Conservation (phyloP, 2,113 vertebrate genomes). For the Neotragus pygmaeus region DNA sequence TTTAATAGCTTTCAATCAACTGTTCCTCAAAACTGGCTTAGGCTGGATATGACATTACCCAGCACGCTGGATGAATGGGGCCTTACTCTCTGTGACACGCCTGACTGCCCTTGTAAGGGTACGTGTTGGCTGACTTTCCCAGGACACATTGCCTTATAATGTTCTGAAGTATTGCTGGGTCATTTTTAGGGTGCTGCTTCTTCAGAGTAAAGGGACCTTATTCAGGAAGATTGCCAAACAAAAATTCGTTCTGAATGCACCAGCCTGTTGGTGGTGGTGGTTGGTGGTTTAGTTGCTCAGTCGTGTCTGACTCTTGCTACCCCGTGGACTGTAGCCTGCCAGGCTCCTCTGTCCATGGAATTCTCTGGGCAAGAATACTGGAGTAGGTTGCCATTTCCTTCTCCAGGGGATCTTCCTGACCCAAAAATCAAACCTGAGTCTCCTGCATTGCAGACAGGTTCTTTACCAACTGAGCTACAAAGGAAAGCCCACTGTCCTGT, state of each 20-base stretch:
- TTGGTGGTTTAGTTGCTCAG: neutral
- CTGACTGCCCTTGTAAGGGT: neutral
- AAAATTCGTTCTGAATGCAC: fast-evolving
- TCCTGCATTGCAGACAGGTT: neutral
- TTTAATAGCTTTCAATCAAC: neutral
- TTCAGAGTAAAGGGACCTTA: neutral
- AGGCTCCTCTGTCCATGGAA: neutral
- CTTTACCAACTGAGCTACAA: neutral
- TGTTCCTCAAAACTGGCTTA: neutral
- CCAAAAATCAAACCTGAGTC: neutral
- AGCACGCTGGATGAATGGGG: neutral
- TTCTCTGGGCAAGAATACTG: neutral
- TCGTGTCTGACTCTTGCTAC: neutral
- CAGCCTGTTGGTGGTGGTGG: neutral
- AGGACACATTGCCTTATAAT: neutral
- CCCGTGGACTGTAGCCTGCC: fast-evolving
- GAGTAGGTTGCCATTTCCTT: neutral
- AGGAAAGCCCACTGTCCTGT: neutral
- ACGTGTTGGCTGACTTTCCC: neutral
- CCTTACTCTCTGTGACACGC: neutral
- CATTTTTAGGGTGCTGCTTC: neutral
- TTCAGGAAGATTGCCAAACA: fast-evolving
- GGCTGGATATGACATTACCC: neutral
- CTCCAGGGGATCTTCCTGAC: neutral
- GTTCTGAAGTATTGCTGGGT: neutral